Evolutionary conservation across 2,888 invertebrate genomes (phyloP), one percentile per base, ranked within the genome.

Genomic region (Dryomyza anilis): DNA sequence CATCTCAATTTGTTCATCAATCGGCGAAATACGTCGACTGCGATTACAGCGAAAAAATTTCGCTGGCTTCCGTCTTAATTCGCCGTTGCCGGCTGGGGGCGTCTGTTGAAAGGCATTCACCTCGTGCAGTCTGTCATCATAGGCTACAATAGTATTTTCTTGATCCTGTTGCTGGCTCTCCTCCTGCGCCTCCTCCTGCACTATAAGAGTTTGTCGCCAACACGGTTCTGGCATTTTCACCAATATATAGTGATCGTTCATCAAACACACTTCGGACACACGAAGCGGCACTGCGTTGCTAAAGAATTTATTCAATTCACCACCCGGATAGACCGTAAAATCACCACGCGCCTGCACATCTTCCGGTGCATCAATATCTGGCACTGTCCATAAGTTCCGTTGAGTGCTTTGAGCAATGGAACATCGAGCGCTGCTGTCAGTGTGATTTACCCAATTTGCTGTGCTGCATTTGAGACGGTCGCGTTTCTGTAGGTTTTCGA

Each of bases 211-310:
- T n/a, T 33, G n/a, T 4, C 33, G 60, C 57, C 52, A 52, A 36
- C 58, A 50, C 1, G 21, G 19, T 25, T 65, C 61, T 0, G 81
- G 78, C 72, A 81, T 76, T 65, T 81, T 79, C 10, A 82, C 80
- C 63, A 81, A 70, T n/a, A 81, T 81, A 30, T 71, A 80, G 64
- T 81, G 76, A 71, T 81, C 79, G 64, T 81, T 81, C 62, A 80
- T 73, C 25, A 79, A 66, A 57, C 78, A 79, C 43, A 79, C 73
- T 67, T 81, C 79, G 6, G 81, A 78, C 0, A 82, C 72, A 43
- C 71, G 73, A 8, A 74, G 56, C 16, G 74, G 69, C n/a, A 25
- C 23, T 3, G 21, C 45, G 12, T 66, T 50, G 3, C 73, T 70
- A 53, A 80, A 81, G 56, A 81, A 76, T 0, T 74, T 69, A 12